A percentile compares a stretch with the other conserved stretches of the same genome.
These are phyloP conservation scores for Brachypterus glaber DNA, from an alignment of 2,888 invertebrate genomes.

Conservation along the genomic window DNA sequence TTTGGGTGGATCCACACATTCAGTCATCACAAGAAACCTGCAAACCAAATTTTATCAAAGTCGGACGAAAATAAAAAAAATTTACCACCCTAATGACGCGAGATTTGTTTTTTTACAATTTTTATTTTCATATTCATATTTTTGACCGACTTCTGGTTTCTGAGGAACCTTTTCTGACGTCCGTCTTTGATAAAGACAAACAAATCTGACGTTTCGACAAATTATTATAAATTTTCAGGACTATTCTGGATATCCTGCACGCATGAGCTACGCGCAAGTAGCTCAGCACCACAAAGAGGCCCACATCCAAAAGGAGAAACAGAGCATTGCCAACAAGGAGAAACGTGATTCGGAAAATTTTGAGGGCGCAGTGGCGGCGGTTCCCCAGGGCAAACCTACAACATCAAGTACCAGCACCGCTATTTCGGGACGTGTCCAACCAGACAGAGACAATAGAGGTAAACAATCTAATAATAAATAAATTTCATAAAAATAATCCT, in stretches of 20 bases:
- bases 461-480: too few relatives aligned
- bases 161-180: background rate
- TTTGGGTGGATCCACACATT: too few relatives aligned
- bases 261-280: constrained; percentile 57
- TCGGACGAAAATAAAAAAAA: too few relatives aligned
- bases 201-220: background rate
- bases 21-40: too few relatives aligned
- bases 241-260: constrained; percentile 32
- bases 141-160: too few relatives aligned
- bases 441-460: constrained; percentile 26
- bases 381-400: constrained; percentile 13
- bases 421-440: constrained; percentile 19
- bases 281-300: constrained; percentile 54
- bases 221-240: constrained; percentile 18
- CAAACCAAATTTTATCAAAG: too few relatives aligned
- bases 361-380: constrained; percentile 14
- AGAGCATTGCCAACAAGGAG: constrained; percentile 28
- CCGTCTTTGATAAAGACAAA: background rate
- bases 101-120: too few relatives aligned
- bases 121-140: too few relatives aligned
- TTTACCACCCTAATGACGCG: too few relatives aligned
- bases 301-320: constrained; percentile 33
- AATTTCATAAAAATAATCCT: too few relatives aligned
- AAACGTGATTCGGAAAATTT: constrained; percentile 15
- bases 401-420: constrained; percentile 17